Evolutionary conservation across 2,113 vertebrate species (phyloP), one percentile per base, ranked within the genome.

Genomic region (Grus americana): DNA sequence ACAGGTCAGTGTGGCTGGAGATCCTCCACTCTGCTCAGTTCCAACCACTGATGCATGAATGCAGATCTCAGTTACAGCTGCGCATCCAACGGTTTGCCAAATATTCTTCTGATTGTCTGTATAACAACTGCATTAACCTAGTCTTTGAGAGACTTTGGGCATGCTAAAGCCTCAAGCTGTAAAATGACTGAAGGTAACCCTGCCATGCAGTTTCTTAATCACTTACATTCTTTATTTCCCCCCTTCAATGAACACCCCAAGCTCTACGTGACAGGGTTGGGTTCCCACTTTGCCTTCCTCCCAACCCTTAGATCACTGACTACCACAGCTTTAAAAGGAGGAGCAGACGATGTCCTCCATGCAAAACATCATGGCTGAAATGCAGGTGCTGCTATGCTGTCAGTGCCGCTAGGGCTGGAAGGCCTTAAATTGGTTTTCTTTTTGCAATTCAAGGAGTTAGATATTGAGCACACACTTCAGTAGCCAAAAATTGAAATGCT

Each of bases 31-130:
- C 44, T 47, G 17, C 72, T 91, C 44, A 71, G 19, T 47, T 62
- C 71, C 55, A 44, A 1, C 14, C 2, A 1, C 59, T 16, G 26
- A 32, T 11, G 36, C 4, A 27, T 1, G 2, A 90, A 67, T 4
- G 22, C 23, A 29, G 42, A 83, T 34, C 38, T 78, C 82, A 32
- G 32, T 36, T 49, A 54, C 40, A 76, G 63, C 54, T 46, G n/a
- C 3, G 5, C 13, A 23, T 29, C 13, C 20, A 59, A 84, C 12
- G 12, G 9, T 49, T 71, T 61, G 4, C 27, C 76, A 79, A 50
- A 59, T 22, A 68, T 4, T 65, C 47, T 40, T 61, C 46, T 50
- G 22, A 84, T 89, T 54, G 89, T 21, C 54, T 66, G 38, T n/a
- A 6, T 8, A 92, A 75, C 24, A 66, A 57, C 30, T 58, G 75